A percentile compares a stretch with the other conserved stretches of the same genome.
phyloP scores from a whole-genome alignment of 2,888 invertebrate genomes.

The Ormyrus labotus region DNA sequence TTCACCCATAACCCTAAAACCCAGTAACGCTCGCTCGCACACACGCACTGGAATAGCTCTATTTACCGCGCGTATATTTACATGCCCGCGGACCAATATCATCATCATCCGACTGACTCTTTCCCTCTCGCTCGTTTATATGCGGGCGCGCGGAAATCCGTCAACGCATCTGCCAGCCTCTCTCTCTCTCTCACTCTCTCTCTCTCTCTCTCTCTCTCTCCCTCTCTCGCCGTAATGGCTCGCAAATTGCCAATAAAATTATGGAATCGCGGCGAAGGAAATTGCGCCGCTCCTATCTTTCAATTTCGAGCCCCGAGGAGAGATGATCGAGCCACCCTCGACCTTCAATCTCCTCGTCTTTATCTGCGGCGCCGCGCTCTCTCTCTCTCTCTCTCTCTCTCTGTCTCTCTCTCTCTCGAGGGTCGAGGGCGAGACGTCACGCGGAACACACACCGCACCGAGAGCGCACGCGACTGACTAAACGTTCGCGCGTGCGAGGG shows the following conservation, averaged over 20 bases:
- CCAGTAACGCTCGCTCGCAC: constrained; percentile 56
- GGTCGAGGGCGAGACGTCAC: too few species aligned
- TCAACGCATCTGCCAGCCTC: constrained; percentile 9
- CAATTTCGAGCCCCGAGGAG: background rate
- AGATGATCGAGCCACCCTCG: background rate
- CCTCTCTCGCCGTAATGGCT: constrained; percentile 64
- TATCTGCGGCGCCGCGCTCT: background rate
- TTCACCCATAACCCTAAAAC: constrained; percentile 64
- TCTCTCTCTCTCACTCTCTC: constrained; percentile 1
- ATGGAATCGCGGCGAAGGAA: constrained; percentile 71
- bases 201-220: constrained; percentile 17
- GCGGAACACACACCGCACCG: too few species aligned
- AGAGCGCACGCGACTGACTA: constrained; percentile 9
- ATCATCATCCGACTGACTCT: constrained; percentile 38
- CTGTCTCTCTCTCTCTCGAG: too few species aligned
- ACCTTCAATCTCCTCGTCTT: constrained; percentile 49
- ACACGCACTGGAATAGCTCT: constrained; percentile 9
- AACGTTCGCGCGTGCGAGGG: background rate
- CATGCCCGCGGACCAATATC: constrained; percentile 19
- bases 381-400: too few species aligned
- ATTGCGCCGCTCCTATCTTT: constrained; percentile 66
- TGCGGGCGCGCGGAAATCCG: constrained; percentile 44
- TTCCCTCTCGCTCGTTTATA: background rate
- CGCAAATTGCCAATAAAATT: constrained; percentile 74
- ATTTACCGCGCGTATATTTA: constrained; percentile 9